These are phyloP conservation scores for Pteropus alecto DNA, from an alignment of 2,113 vertebrate genomes.

Conservation along the genomic window DNA sequence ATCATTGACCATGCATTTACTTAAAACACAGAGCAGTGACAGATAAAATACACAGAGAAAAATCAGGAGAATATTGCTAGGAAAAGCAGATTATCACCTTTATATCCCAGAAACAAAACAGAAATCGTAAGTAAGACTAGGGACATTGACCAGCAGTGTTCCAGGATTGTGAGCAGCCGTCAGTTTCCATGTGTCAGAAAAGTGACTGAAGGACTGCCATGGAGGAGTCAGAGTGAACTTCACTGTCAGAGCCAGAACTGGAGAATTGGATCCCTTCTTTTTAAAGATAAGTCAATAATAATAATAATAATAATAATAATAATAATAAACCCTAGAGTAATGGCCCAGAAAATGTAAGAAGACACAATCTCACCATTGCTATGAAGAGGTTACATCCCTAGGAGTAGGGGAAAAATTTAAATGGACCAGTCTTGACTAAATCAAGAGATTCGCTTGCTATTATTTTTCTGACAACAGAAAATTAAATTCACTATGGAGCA, in stretches of 20 bases:
- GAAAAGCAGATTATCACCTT: not conserved
- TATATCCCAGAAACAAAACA: not conserved
- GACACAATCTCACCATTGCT: not conserved
- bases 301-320: too few relatives aligned
- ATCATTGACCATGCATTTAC: not conserved
- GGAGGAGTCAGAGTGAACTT: not conserved
- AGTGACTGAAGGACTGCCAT: not conserved
- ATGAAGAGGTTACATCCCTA: not conserved
- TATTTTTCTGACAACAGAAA: not conserved
- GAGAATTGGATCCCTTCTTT: not conserved
- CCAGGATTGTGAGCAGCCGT: not conserved
- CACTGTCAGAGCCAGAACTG: not conserved
- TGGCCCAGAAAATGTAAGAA: too few relatives aligned
- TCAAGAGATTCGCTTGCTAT: not conserved
- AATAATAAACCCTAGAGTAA: not conserved
- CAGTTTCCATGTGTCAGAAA: not conserved
- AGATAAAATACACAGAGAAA: not conserved
- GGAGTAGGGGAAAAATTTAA: not conserved
- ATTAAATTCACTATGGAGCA: not conserved
- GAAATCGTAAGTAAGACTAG: not conserved
- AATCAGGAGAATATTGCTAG: not conserved
- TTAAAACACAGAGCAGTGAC: not conserved
- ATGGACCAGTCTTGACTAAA: not conserved
- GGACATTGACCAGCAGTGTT: not conserved
- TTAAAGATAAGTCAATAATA: not conserved